phyloP scores from a whole-genome alignment of 1,140 invertebrate genomes.

The Linepithema humile region DNA sequence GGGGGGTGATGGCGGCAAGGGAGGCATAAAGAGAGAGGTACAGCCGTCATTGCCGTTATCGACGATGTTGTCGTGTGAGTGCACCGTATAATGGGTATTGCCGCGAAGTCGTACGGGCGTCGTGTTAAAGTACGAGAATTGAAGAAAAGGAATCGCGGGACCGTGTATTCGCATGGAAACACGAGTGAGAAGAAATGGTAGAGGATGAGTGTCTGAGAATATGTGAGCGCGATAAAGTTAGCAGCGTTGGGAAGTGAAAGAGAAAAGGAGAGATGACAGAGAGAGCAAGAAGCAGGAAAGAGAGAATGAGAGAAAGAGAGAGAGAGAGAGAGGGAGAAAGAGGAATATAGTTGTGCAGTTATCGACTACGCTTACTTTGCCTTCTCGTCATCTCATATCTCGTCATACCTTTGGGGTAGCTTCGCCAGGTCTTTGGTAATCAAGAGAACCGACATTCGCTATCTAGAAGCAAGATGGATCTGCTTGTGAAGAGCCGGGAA shows the following conservation, averaged over 20 bases:
- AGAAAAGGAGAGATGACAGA: not conserved
- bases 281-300: not conserved
- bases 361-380: constrained; percentile 64
- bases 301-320: not conserved
- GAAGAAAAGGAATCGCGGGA: constrained; percentile 51
- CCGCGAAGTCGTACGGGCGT: constrained; percentile 57
- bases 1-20: not conserved
- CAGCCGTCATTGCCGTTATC: constrained; percentile 57
- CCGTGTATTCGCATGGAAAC: constrained; percentile 50
- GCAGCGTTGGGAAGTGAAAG: not conserved
- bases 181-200: constrained; percentile 17
- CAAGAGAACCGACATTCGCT: constrained; percentile 53
- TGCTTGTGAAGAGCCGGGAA: constrained; percentile 32
- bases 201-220: constrained; percentile 18
- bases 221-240: not conserved
- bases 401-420: constrained; percentile 37
- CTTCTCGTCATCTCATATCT: constrained; percentile 26
- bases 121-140: constrained; percentile 64
- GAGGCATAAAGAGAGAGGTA: constrained; percentile 32
- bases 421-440: constrained; percentile 54
- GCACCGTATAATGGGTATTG: constrained; percentile 51
- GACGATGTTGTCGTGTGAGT: constrained; percentile 51
- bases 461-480: constrained; percentile 39
- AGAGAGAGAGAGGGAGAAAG: constrained; percentile 1
- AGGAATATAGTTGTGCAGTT: not conserved